phyloP scores from a whole-genome alignment of 2,113 vertebrate species.

The Spea bombifrons region DNA sequence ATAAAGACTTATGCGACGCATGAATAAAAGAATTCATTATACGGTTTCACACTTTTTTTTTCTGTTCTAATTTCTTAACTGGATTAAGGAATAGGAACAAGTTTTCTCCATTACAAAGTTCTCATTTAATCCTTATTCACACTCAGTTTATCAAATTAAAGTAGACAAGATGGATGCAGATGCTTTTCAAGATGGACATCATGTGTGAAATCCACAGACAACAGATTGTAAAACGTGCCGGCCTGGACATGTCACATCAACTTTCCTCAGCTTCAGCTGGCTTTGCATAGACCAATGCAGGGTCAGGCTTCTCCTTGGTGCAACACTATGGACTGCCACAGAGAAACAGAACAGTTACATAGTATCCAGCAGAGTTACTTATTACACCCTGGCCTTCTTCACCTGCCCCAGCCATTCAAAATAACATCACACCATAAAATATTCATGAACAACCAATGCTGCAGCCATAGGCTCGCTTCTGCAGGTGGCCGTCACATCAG shows the following conservation, averaged over 20 bases:
- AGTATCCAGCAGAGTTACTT: constrained; percentile 97
- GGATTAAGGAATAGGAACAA: constrained; percentile 71
- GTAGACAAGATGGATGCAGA: constrained; percentile 86
- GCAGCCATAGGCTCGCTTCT: constrained; percentile 80
- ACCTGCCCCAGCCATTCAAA: constrained; percentile 95
- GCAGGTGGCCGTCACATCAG: constrained; percentile 99
- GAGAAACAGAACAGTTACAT: constrained; percentile 91
- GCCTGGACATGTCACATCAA: constrained; percentile 90
- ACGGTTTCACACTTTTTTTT: constrained; percentile 45
- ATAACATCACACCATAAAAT: constrained; percentile 97
- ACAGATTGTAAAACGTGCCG: constrained; percentile 87
- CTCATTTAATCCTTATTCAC: constrained; percentile 98
- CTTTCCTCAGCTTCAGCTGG: constrained; percentile 80
- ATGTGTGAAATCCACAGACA: constrained; percentile 99
- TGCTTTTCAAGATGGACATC: constrained; percentile 84
- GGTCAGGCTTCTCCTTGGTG: constrained; percentile 90
- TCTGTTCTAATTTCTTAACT: constrained; percentile 63
- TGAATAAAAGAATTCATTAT: constrained; percentile 43
- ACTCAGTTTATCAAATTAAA: constrained; percentile 98
- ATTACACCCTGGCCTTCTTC: constrained; percentile 85
- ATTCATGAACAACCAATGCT: constrained; percentile 87
- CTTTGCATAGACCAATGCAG: constrained; percentile 68
- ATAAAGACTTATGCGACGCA: background rate
- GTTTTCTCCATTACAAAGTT: constrained; percentile 82
- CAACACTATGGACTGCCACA: constrained; percentile 88